Percentiles rank a stretch among this genome's conserved stretches.
Evolutionary conservation across 2,797 vertebrate genomes (phyloP).

Genomic region (Amblyopsis hoosieri): DNA sequence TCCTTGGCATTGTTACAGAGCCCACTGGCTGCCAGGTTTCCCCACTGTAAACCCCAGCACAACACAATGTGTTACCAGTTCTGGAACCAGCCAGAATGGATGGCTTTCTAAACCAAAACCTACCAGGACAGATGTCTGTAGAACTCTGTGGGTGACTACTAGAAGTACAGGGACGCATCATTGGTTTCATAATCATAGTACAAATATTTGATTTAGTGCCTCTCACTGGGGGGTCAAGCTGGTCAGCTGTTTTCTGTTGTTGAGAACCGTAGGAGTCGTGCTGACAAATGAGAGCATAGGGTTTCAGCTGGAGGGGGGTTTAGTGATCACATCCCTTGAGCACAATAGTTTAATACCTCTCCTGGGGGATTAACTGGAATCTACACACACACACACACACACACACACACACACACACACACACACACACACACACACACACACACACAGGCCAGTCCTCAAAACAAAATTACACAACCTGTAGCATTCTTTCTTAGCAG

Average conservation of each 20-base stretch:
- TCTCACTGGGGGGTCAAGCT: neutral
- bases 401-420: too few relatives aligned
- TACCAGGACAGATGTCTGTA: slow-evolving; percentile 15
- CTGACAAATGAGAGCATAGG: neutral
- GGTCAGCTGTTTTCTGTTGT: slow-evolving; percentile 6
- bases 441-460: too few relatives aligned
- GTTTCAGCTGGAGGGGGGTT: neutral
- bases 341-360: slow-evolving; percentile 4
- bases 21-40: slow-evolving; percentile 30
- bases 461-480: too few relatives aligned
- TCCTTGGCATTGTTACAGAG: slow-evolving; percentile 28
- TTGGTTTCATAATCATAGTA: too few relatives aligned
- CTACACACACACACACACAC: too few relatives aligned
- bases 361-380: slow-evolving; percentile 33
- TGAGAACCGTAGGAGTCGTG: neutral
- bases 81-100: neutral
- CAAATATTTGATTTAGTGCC: neutral
- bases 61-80: slow-evolving; percentile 21
- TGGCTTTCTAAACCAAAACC: slow-evolving; percentile 5
- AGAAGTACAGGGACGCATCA: neutral
- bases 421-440: too few relatives aligned
- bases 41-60: slow-evolving; percentile 11
- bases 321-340: slow-evolving; percentile 6
- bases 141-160: neutral
- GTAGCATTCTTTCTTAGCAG: too few relatives aligned